Conservation (phyloP, 1,140 invertebrate genomes). For the Oryzaephilus surinamensis region DNA sequence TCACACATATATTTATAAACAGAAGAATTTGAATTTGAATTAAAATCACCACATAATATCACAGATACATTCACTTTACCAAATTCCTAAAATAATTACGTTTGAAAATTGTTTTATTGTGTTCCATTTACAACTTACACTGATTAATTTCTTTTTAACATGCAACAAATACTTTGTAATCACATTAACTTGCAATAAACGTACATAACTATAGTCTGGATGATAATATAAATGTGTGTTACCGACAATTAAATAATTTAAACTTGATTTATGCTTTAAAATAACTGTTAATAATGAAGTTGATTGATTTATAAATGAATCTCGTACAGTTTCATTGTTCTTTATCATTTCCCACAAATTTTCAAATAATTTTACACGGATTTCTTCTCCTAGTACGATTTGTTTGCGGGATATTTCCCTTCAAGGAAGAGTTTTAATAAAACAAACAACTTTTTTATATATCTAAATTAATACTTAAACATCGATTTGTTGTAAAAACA, state of each 20-base stretch:
- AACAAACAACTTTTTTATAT: constrained; percentile 6
- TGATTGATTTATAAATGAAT: constrained; percentile 49
- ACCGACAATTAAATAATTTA: constrained; percentile 55
- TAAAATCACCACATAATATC: constrained; percentile 78
- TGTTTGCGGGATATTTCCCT: too few relatives aligned
- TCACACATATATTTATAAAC: constrained; percentile 66
- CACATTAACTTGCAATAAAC: constrained; percentile 65
- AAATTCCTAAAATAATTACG: not conserved
- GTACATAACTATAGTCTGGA: constrained; percentile 76
- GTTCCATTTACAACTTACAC: constrained; percentile 34
- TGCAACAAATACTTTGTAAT: constrained; percentile 46
- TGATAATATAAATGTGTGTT: constrained; percentile 92
- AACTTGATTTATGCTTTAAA: constrained; percentile 41
- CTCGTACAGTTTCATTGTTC: constrained; percentile 46
- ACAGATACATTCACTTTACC: constrained; percentile 43
- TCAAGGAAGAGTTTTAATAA: not conserved
- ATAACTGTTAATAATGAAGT: constrained; percentile 51
- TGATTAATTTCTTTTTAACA: not conserved
- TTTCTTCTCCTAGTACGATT: too few relatives aligned
- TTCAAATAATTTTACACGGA: constrained; percentile 44
- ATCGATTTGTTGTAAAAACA: constrained; percentile 56
- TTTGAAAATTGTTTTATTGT: constrained; percentile 35
- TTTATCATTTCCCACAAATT: constrained; percentile 49
- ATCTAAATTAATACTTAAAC: constrained; percentile 42
- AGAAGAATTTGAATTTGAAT: constrained; percentile 70